Percentiles rank a stretch among this genome's conserved stretches.
These are phyloP conservation scores for Peromyscus maniculatus DNA, from an alignment of 2,113 vertebrate genomes.

Conservation along the genomic window DNA sequence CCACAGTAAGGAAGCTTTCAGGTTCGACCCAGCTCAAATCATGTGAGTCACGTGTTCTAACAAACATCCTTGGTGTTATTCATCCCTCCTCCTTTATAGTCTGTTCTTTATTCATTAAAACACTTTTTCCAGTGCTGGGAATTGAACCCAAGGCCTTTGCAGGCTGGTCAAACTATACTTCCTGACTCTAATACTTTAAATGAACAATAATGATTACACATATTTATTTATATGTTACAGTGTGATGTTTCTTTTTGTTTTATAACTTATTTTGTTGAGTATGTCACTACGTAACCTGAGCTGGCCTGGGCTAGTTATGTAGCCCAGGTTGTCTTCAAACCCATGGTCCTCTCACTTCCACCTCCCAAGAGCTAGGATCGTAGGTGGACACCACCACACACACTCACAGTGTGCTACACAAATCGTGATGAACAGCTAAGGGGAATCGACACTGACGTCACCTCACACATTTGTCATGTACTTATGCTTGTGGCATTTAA, in stretches of 20 bases:
- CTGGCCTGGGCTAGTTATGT: neutral
- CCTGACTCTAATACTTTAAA: neutral
- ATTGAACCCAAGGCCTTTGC: neutral
- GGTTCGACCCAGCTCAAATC: neutral
- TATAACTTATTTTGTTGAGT: neutral
- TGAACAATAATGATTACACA: neutral
- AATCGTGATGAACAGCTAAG: neutral
- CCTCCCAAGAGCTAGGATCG: too few relatives aligned
- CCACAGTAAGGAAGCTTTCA: neutral
- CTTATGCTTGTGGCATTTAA: neutral
- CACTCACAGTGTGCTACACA: too few relatives aligned
- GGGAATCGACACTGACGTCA: too few relatives aligned
- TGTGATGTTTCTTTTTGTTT: neutral
- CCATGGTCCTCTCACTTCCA: too few relatives aligned
- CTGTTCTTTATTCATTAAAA: neutral
- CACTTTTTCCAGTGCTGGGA: neutral
- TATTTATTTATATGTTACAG: neutral
- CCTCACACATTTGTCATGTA: neutral
- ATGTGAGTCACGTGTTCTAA: neutral
- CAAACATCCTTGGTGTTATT: neutral
- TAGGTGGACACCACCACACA: neutral
- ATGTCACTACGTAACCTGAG: too few relatives aligned
- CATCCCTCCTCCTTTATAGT: neutral
- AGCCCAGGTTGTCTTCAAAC: neutral
- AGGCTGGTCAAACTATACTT: too few relatives aligned